Percentiles rank a stretch among this genome's conserved stretches.
These are phyloP conservation scores for Cydia splendana DNA, from an alignment of 1,140 invertebrate genomes.

Conservation along the genomic window DNA sequence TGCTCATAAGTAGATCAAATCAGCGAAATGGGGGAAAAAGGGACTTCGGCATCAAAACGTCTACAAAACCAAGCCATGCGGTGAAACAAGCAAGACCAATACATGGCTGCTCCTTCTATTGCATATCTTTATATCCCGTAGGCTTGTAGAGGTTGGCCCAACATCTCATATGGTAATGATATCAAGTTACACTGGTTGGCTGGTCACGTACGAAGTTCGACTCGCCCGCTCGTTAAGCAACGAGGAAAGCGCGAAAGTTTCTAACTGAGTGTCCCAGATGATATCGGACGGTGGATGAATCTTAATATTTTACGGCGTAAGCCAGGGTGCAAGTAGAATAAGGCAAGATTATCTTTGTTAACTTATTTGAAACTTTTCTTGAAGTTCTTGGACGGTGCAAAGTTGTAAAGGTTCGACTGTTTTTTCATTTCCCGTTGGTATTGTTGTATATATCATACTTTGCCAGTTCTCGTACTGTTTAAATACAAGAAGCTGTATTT, in stretches of 20 bases:
- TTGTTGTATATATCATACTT: background rate
- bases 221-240: background rate
- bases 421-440: background rate
- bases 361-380: constrained; percentile 5
- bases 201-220: background rate
- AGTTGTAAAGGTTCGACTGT: background rate
- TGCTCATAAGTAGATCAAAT: too few relatives aligned
- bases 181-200: background rate
- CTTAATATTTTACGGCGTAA: background rate
- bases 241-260: background rate
- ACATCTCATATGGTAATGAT: too few relatives aligned
- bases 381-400: too few relatives aligned
- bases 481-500: too few relatives aligned
- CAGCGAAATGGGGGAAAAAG: too few relatives aligned
- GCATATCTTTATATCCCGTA: too few relatives aligned
- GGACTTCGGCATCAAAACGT: too few relatives aligned
- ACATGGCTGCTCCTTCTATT: too few relatives aligned
- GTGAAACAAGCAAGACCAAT: too few relatives aligned
- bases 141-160: too few relatives aligned
- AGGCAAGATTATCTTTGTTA: background rate
- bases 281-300: constrained; percentile 25
- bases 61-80: too few relatives aligned
- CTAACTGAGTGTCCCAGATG: constrained; percentile 17
- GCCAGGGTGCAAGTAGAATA: background rate
- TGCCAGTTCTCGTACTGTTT: too few relatives aligned